These are phyloP conservation scores for Diaprepes abbreviatus DNA, from an alignment of 2,888 invertebrate species.

Conservation along the genomic window DNA sequence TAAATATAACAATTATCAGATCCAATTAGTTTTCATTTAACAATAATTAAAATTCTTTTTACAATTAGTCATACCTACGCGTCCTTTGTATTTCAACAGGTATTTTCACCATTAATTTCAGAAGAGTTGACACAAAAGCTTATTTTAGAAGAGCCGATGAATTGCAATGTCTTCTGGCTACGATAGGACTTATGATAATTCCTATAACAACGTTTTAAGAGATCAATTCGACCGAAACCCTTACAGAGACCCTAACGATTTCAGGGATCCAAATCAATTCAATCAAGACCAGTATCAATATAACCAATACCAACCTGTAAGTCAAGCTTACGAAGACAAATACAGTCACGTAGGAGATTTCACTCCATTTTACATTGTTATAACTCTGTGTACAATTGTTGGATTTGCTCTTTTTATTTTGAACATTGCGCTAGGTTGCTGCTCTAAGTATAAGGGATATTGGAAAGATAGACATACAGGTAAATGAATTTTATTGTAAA, in stretches of 20 bases:
- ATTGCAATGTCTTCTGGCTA: slow-evolving; percentile 69
- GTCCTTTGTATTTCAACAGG: no score
- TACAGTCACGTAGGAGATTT: slow-evolving; percentile 72
- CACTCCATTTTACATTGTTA: slow-evolving; percentile 87
- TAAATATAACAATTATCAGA: no score
- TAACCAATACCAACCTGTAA: slow-evolving; percentile 17
- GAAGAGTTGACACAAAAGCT: no score
- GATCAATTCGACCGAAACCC: slow-evolving; percentile 32
- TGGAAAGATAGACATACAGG: slow-evolving; percentile 89
- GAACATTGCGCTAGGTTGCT: slow-evolving; percentile 85
- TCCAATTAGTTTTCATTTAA: no score
- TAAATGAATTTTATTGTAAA: no score
- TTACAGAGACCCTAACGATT: slow-evolving; percentile 26
- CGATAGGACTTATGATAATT: slow-evolving; percentile 38
- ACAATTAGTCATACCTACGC: neutral
- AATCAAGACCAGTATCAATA: slow-evolving; percentile 13
- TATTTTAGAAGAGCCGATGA: no score
- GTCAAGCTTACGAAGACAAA: slow-evolving; percentile 23
- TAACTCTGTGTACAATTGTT: slow-evolving; percentile 83
- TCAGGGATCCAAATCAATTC: slow-evolving; percentile 20
- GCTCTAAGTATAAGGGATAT: slow-evolving; percentile 83
- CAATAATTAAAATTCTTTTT: neutral
- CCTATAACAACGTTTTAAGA: slow-evolving; percentile 14
- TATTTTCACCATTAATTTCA: no score
- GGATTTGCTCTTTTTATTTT: slow-evolving; percentile 79